Percentiles rank a stretch among this genome's conserved stretches.
Conservation (phyloP, 2,888 invertebrate species). For the Nowickia ferox region DNA sequence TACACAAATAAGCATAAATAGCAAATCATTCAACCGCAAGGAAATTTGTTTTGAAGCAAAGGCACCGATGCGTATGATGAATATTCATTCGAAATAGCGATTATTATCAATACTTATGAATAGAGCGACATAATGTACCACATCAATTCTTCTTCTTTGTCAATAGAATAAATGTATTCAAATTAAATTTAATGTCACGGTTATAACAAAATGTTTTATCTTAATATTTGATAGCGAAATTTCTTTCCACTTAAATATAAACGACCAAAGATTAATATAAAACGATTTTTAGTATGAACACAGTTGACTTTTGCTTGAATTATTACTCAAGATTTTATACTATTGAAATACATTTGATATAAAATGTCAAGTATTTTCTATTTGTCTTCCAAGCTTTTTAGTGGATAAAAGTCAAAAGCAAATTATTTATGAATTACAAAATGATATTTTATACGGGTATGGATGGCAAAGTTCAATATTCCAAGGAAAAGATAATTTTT, state of each 20-base stretch:
- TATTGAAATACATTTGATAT: neutral
- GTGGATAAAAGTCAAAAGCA: neutral
- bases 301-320: conserved; percentile 6
- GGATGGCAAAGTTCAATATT: conserved; percentile 15
- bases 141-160: neutral
- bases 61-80: conserved; percentile 26
- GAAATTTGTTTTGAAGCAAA: neutral
- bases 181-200: too few relatives aligned
- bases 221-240: too few relatives aligned
- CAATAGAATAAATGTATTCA: too few relatives aligned
- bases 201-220: too few relatives aligned
- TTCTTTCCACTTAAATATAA: neutral
- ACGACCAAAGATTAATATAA: neutral
- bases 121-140: neutral
- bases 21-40: neutral
- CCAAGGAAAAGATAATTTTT: neutral
- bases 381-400: conserved; percentile 10
- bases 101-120: conserved; percentile 6
- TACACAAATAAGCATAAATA: conserved; percentile 8
- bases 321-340: neutral
- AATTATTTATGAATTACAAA: neutral
- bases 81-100: neutral
- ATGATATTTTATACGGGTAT: neutral
- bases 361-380: conserved; percentile 18
- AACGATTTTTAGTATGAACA: neutral